These are phyloP conservation scores for Lemur catta DNA, from an alignment of 2,797 vertebrate species.

Conservation along the genomic window DNA sequence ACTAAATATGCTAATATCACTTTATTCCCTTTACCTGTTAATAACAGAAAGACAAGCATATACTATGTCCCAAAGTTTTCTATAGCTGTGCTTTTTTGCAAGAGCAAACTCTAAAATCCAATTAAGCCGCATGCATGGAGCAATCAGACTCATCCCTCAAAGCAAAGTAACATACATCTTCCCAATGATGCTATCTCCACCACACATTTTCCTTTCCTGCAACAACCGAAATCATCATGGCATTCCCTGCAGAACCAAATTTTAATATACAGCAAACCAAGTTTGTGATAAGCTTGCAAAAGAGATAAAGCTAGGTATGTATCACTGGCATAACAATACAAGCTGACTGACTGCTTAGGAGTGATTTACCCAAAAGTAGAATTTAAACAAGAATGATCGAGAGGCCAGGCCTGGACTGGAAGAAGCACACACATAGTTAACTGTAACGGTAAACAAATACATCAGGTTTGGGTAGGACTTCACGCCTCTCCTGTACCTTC, in stretches of 20 bases:
- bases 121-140: conserved; percentile 29
- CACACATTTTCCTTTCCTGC: conserved; percentile 12
- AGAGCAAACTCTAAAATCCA: conserved; percentile 64
- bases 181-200: conserved; percentile 29
- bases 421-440: not conserved
- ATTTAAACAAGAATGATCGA: not conserved
- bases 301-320: conserved; percentile 30
- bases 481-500: not conserved
- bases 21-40: conserved; percentile 19
- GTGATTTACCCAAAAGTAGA: conserved; percentile 34
- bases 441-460: not conserved
- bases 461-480: not conserved
- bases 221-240: conserved; percentile 27
- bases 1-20: not conserved
- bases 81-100: conserved; percentile 30
- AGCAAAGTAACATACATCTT: conserved; percentile 47
- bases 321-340: conserved; percentile 11
- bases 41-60: conserved; percentile 13
- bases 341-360: not conserved
- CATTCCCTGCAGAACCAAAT: conserved; percentile 49
- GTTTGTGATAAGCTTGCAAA: conserved; percentile 49
- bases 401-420: not conserved
- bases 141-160: conserved; percentile 35
- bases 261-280: conserved; percentile 48
- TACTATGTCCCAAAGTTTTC: not conserved